These are phyloP conservation scores for Muntiacus reevesi DNA, from an alignment of 2,113 vertebrate species.

Conservation along the genomic window DNA sequence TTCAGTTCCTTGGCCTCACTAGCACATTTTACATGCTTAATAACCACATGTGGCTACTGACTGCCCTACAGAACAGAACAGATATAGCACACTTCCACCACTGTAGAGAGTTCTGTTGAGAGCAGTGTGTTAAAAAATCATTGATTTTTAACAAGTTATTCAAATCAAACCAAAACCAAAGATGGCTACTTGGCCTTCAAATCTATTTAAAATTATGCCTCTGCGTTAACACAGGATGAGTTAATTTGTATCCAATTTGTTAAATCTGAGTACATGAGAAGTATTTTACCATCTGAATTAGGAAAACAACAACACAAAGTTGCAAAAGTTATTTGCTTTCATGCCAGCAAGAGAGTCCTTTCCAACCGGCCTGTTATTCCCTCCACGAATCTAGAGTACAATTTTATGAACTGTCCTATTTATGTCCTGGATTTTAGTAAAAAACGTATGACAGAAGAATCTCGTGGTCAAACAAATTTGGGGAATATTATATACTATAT, in stretches of 20 bases:
- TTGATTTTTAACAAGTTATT: not conserved
- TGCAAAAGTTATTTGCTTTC: not conserved
- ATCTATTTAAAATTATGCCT: not conserved
- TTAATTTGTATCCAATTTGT: slow-evolving; percentile 7
- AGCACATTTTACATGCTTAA: not conserved
- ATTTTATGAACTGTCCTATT: not conserved
- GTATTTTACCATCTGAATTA: slow-evolving; percentile 12
- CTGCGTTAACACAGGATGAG: not conserved
- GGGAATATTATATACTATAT: not conserved
- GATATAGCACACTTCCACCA: not conserved
- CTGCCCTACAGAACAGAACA: not conserved
- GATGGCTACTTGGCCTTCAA: not conserved
- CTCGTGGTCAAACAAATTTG: not conserved
- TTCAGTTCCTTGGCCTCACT: not conserved
- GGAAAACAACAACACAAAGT: not conserved
- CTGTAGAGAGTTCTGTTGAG: not conserved
- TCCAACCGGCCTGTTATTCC: not conserved
- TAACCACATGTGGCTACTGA: not conserved
- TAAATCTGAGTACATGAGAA: slow-evolving; percentile 3
- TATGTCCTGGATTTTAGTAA: not conserved
- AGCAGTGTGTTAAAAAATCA: not conserved
- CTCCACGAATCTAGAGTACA: not conserved
- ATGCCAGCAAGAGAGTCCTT: not conserved
- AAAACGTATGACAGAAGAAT: not conserved
- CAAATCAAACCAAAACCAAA: not conserved